Evolutionary conservation across 2,797 vertebrate species (phyloP).

Genomic region (Emys orbicularis): DNA sequence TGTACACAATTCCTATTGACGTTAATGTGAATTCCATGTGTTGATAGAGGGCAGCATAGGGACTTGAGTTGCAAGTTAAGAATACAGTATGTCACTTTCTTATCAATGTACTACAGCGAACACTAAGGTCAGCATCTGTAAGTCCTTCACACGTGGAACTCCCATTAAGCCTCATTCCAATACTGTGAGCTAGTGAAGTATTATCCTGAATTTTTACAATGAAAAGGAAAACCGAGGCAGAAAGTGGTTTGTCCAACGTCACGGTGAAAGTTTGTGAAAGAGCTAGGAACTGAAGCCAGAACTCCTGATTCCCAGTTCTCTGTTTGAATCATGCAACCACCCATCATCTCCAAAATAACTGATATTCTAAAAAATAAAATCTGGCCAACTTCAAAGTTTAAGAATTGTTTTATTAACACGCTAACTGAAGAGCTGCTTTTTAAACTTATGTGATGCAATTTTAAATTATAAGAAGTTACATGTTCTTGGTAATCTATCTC

Average conservation of each 20-base stretch:
- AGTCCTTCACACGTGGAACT: conserved; percentile 34
- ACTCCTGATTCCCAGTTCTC: background rate
- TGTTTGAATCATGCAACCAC: conserved; percentile 18
- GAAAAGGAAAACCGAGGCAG: conserved; percentile 40
- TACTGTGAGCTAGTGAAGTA: conserved; percentile 25
- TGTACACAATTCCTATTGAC: conserved; percentile 49
- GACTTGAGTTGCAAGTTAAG: conserved; percentile 69
- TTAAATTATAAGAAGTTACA: background rate
- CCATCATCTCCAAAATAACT: background rate
- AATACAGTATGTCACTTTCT: conserved; percentile 45
- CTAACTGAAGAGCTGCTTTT: background rate
- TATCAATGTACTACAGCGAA: conserved; percentile 22
- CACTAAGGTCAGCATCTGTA: conserved; percentile 34
- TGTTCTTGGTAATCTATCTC: too few relatives aligned
- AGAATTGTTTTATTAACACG: background rate
- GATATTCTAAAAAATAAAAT: background rate
- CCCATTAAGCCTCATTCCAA: conserved; percentile 49
- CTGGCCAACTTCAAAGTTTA: background rate
- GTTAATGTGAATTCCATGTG: conserved; percentile 71
- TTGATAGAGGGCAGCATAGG: conserved; percentile 57
- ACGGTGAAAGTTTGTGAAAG: conserved; percentile 27
- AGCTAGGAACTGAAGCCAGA: conserved; percentile 38
- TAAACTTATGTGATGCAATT: background rate
- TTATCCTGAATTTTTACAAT: conserved; percentile 21
- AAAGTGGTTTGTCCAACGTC: background rate